Conservation (phyloP, 2,797 vertebrate genomes). For the Anomalospiza imberbis region DNA sequence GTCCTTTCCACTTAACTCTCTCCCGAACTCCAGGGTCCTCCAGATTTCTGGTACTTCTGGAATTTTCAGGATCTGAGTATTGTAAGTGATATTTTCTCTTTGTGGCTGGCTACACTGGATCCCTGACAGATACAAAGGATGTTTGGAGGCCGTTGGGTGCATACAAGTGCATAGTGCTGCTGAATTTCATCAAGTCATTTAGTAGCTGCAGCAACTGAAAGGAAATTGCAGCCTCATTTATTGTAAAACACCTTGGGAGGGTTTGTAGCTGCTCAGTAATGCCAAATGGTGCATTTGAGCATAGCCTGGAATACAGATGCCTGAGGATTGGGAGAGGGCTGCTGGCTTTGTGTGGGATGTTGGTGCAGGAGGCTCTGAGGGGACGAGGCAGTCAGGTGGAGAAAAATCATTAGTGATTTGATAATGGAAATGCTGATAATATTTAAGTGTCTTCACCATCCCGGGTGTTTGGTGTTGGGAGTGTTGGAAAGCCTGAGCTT, state of each 20-base stretch:
- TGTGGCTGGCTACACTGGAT: fast-evolving
- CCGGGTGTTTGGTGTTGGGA: background rate
- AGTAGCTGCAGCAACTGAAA: background rate
- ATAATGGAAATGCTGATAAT: background rate
- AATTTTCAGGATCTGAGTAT: background rate
- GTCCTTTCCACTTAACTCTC: background rate
- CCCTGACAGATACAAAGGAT: background rate
- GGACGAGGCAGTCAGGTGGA: background rate
- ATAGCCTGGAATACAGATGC: background rate
- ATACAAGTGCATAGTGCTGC: background rate
- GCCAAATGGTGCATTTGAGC: constrained; percentile 15
- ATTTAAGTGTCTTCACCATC: background rate
- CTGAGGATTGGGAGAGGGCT: background rate
- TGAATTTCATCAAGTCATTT: background rate
- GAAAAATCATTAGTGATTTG: no score
- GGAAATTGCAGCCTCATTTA: background rate
- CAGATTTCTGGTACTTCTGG: background rate
- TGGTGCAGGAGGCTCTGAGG: background rate
- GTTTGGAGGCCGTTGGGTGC: background rate
- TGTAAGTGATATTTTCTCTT: background rate
- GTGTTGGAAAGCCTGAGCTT: background rate
- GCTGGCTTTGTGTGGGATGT: background rate
- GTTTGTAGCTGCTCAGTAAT: background rate
- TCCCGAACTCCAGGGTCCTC: fast-evolving
- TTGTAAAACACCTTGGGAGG: background rate